Evolutionary conservation across 2,113 vertebrate species (phyloP).

Genomic region (Sphaerodactylus townsendi): DNA sequence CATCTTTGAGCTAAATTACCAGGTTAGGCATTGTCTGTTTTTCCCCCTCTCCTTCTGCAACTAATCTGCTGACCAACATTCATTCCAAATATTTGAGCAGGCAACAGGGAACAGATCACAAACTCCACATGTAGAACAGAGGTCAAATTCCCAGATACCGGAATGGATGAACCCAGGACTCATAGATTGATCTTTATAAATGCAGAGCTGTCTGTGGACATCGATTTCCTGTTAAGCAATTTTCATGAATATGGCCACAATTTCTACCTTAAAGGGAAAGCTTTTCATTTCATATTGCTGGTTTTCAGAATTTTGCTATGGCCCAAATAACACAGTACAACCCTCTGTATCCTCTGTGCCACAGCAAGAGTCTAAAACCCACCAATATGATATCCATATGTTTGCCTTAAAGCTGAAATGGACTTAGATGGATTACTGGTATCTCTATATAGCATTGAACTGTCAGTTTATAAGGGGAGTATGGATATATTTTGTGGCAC

Average conservation of each 20-base stretch:
- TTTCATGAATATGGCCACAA: not conserved
- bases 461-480: too few relatives aligned
- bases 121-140: not conserved
- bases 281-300: not conserved
- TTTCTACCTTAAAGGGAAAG: not conserved
- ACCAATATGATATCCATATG: too few relatives aligned
- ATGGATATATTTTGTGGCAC: too few relatives aligned
- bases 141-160: not conserved
- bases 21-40: too few relatives aligned
- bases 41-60: not conserved
- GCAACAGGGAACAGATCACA: not conserved
- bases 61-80: not conserved
- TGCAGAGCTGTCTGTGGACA: not conserved
- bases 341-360: too few relatives aligned
- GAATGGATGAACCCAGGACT: not conserved
- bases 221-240: not conserved
- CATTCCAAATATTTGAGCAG: not conserved
- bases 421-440: too few relatives aligned
- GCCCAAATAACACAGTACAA: not conserved
- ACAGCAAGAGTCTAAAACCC: not conserved
- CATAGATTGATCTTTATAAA: not conserved
- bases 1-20: too few relatives aligned
- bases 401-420: too few relatives aligned
- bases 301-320: not conserved
- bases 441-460: too few relatives aligned